Base-by-base conservation (phyloP, 2,797 vertebrate genomes). In the Dendrocincla tyrannina region DNA sequence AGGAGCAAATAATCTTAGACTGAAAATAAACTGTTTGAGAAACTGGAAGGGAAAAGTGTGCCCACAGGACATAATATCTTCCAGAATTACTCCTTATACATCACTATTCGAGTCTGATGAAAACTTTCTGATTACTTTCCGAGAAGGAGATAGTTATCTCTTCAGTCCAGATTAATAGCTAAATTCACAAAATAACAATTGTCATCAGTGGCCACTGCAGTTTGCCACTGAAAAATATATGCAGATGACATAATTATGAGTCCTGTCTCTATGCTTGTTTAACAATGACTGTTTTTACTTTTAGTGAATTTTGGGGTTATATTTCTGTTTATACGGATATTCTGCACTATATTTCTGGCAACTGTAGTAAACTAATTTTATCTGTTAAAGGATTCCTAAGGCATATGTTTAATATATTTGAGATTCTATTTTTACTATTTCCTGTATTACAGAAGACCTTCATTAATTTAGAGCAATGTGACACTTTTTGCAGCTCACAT, bases 111-210 rank as follows among this genome's bases (percentile, higher is more conserved):
- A 76, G 47, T 47, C 79, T 88, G 85, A 83, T 79, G 91, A 81
- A 90, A 93, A 75, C 79, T 84, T 94, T 84, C 79, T 85, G 76
- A 92, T 92, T 96, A 19, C 76, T 78, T 95, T 84, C 74, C 58
- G 46, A 91, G 79, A 41, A 78, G 66, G 66, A 79, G 87, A 84
- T 41, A 17, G 50, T 83, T 85, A 73, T 88, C 89, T 83, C 85
- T 81, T 53, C 83, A 73, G 49, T 73, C 53, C 60, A 53, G 56
- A 82, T 67, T 88, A 93, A 50, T 28, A 80, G 60, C 41, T 41
- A 75, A 62, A 15, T 91, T 92, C 72, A 63, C 35, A 66, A 89
- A 81, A 59, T 59, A 35, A 19, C 0, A 0, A 50, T 62, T 88
- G 23, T 64, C 50, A 66, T 92, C 73, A 49, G 25, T 13, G 23